Evolutionary conservation across 1,140 invertebrate genomes (phyloP).

Genomic region (Macrobrachium rosenbergii): DNA sequence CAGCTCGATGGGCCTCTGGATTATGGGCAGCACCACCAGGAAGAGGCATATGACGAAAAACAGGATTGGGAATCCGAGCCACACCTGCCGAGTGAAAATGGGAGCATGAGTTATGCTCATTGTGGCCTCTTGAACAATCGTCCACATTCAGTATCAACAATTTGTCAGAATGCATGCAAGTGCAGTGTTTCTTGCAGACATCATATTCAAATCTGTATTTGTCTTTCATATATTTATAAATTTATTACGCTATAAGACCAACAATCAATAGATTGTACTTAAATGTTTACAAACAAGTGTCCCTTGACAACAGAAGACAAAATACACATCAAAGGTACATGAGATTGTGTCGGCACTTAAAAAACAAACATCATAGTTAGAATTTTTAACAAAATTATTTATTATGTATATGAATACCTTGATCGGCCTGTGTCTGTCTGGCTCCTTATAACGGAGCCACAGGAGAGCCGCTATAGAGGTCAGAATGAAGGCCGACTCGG

Average conservation of each 20-base stretch:
- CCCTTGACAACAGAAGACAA: neutral
- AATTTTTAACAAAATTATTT: no score
- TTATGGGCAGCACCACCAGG: constrained; percentile 85
- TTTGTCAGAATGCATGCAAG: no score
- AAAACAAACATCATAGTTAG: no score
- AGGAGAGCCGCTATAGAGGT: constrained; percentile 90
- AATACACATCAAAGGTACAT: neutral
- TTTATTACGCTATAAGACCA: no score
- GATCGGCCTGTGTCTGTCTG: constrained; percentile 86
- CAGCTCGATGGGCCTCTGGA: constrained; percentile 83
- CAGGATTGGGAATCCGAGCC: constrained; percentile 82
- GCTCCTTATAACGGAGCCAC: constrained; percentile 85
- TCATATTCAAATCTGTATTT: no score
- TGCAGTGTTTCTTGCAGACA: neutral
- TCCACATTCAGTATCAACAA: constrained; percentile 60
- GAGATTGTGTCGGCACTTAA: no score
- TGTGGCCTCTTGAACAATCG: constrained; percentile 5
- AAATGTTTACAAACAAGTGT: neutral
- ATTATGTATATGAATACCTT: constrained; percentile 79
- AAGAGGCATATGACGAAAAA: constrained; percentile 89
- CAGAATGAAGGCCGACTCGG: constrained; percentile 91
- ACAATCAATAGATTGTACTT: neutral
- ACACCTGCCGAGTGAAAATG: constrained; percentile 71
- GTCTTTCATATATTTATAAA: no score
- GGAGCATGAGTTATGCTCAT: constrained; percentile 51